Base-by-base conservation (phyloP, 2,888 invertebrate species). In the Bombylius discolor region DNA sequence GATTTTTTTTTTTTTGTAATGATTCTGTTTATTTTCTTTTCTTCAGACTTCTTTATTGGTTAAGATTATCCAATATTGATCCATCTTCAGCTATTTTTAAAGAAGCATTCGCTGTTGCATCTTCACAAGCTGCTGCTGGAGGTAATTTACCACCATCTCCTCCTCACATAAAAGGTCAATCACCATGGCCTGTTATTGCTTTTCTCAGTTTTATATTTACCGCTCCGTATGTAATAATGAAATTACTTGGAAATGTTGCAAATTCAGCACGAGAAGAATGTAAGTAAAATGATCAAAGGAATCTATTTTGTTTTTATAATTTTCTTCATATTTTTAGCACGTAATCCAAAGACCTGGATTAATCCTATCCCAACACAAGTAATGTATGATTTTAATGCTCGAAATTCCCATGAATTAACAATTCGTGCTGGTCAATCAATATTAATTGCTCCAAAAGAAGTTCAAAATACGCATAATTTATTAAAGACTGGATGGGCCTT, bases 221-320 rank as follows among this genome's bases (percentile, higher is more conserved):
- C 0, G 93, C 92, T 11, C 97, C 98, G 0, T 97, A 93, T 77
- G 77, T 98, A 50, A 85, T 95, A 59, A 87, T 89, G 77, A 88
- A 84, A 70, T 80, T 94, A 71, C 72, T 93, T 59, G 82, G 81
- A 34, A 76, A 78, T 0, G 71, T 81, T 2, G 72, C 75, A 31
- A 72, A 69, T 47, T 75, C 71, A 52, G 78, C 79, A 12, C 75
- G 81, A 64, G 82, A 82, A 68, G 80, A 78, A 75, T 77, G 85
- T 85, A 66, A 76, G 79, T 75, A 51, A 9, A 46, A 34, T 11
- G 12, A 42, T 12, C 8, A 42, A 42, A 42, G 23, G 5, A 42
- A 42, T 42, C 1, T 42, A 42, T 42, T 11, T 11, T 42, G 4
- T 42, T 36, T 8, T 36, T 36, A 1, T 7, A 42, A 11, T 11